Conservation (phyloP, 2,888 invertebrate genomes). For the Cepaea hortensis region DNA sequence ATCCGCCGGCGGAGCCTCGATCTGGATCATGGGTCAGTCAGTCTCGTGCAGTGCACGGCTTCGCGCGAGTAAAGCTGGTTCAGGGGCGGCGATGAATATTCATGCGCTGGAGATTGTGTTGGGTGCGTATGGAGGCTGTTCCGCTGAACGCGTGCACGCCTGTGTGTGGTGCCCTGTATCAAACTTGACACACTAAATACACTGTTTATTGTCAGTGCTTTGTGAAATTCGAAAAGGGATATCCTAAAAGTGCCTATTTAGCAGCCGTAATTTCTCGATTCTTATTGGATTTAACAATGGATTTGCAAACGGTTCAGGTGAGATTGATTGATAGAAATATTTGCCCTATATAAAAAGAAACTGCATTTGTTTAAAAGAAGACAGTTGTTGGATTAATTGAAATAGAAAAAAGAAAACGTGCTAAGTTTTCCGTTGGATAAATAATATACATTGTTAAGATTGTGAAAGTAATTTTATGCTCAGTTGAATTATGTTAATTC, state of each 20-base stretch:
- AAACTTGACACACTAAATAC: constrained; percentile 34
- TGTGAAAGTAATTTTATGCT: no score
- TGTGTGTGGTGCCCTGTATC: constrained; percentile 35
- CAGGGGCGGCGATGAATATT: constrained; percentile 53
- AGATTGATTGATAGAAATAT: no score
- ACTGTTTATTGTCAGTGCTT: constrained; percentile 41
- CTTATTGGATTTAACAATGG: constrained; percentile 34
- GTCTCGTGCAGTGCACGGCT: constrained; percentile 52
- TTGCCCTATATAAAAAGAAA: no score
- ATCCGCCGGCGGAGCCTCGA: constrained; percentile 48
- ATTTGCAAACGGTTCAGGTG: neutral
- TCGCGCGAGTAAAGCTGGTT: constrained; percentile 52
- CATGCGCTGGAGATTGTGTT: constrained; percentile 55
- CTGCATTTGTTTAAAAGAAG: no score
- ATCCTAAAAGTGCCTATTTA: constrained; percentile 24
- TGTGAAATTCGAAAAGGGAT: constrained; percentile 27
- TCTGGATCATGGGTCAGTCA: constrained; percentile 53
- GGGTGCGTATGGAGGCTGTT: constrained; percentile 44
- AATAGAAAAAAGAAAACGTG: no score
- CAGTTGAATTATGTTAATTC: no score
- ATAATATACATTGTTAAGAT: no score
- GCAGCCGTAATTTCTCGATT: constrained; percentile 10
- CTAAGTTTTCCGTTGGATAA: no score
- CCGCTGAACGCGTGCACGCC: constrained; percentile 49
- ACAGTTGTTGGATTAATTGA: no score